Conservation (phyloP, 2,888 invertebrate species). For the Pyrgus malvae region DNA sequence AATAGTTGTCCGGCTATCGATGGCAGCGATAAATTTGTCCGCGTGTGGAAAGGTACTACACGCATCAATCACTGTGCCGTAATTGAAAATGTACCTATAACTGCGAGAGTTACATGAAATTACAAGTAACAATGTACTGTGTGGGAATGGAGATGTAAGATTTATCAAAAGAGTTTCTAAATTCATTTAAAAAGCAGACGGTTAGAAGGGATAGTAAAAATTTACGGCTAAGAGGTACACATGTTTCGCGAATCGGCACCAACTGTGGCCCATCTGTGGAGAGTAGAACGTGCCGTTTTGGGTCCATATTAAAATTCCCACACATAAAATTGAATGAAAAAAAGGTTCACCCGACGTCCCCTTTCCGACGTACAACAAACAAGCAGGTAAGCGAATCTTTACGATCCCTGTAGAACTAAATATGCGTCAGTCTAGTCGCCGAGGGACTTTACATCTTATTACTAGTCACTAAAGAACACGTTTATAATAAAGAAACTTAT, state of each 20-base stretch:
- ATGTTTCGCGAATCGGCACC: constrained; percentile 69
- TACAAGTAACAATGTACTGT: constrained; percentile 40
- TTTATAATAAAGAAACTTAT: constrained; percentile 45
- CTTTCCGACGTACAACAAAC: constrained; percentile 76
- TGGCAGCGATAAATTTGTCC: constrained; percentile 70
- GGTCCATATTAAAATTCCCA: constrained; percentile 77
- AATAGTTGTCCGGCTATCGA: constrained; percentile 65
- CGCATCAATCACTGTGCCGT: constrained; percentile 67
- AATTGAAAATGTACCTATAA: constrained; percentile 72
- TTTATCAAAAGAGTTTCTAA: not conserved
- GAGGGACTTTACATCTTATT: constrained; percentile 70
- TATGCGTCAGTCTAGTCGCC: constrained; percentile 59
- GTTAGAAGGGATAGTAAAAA: constrained; percentile 35
- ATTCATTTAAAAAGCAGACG: not conserved
- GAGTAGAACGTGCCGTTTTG: constrained; percentile 75
- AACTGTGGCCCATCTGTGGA: constrained; percentile 73
- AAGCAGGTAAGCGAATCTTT: constrained; percentile 80
- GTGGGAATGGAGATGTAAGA: not conserved
- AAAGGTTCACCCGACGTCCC: constrained; percentile 69
- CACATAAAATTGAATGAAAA: constrained; percentile 77
- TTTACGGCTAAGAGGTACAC: constrained; percentile 53
- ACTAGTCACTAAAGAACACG: constrained; percentile 53
- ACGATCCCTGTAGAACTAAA: constrained; percentile 69
- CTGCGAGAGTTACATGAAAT: constrained; percentile 54
- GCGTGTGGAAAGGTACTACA: constrained; percentile 59